Percentiles rank a stretch among this genome's conserved stretches.
Conservation (phyloP, 1,140 invertebrate species). For the Periplaneta americana region DNA sequence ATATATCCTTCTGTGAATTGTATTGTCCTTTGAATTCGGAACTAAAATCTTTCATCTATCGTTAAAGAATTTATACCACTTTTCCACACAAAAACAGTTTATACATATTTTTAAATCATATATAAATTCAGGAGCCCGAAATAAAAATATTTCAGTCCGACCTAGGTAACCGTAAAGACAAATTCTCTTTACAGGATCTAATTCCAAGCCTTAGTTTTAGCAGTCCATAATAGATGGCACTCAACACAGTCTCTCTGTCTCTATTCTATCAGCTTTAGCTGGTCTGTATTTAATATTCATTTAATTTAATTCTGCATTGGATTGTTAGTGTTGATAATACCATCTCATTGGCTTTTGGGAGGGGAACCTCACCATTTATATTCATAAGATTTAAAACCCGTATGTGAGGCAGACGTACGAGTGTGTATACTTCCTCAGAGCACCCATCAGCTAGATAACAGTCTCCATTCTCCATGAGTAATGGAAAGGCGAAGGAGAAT, state of each 20-base stretch:
- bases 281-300: neutral
- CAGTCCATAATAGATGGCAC: neutral
- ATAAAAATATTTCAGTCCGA: neutral
- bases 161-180: neutral
- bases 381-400: neutral
- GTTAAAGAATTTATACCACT: too few species aligned
- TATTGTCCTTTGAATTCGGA: too few species aligned
- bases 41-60: too few species aligned
- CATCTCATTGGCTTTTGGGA: too few species aligned
- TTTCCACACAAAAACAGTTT: too few species aligned
- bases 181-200: too few species aligned
- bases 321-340: neutral
- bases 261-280: neutral
- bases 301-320: neutral
- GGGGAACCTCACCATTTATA: neutral
- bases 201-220: neutral
- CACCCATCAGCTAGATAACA: neutral
- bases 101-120: neutral
- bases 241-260: too few species aligned
- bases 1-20: too few species aligned
- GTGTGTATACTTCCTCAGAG: neutral
- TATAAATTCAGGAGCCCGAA: neutral
- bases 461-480: neutral
- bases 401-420: neutral
- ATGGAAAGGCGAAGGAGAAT: slow-evolving; percentile 37